Evolutionary conservation across 2,888 invertebrate genomes (phyloP).

Genomic region (Leptinotarsa haldemani): DNA sequence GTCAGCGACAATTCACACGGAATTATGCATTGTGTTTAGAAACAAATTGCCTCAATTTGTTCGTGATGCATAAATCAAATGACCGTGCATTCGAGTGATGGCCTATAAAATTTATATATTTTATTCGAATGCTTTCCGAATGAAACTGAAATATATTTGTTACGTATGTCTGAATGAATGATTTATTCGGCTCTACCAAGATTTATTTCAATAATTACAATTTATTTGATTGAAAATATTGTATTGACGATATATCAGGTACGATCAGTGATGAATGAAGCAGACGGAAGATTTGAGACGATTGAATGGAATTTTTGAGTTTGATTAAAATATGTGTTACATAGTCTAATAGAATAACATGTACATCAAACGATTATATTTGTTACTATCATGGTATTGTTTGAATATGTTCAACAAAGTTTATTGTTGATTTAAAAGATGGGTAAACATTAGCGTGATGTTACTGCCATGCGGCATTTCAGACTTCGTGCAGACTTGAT

Average conservation of each 20-base stretch:
- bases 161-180: neutral
- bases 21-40: constrained; percentile 30
- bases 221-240: neutral
- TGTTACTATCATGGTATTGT: no score
- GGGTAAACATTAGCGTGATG: no score
- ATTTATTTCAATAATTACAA: neutral
- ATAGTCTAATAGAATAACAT: no score
- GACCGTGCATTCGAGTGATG: constrained; percentile 2
- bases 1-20: constrained; percentile 32
- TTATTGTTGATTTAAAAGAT: no score
- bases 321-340: no score
- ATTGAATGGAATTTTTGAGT: no score
- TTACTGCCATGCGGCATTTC: no score
- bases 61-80: constrained; percentile 24
- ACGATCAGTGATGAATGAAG: neutral
- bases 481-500: no score
- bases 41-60: constrained; percentile 33
- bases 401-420: no score
- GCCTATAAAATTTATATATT: neutral
- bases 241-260: neutral
- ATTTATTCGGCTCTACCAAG: neutral
- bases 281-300: neutral
- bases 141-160: constrained; percentile 6
- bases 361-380: no score
- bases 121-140: constrained; percentile 1